Base-by-base conservation (phyloP, 2,113 vertebrate genomes). In the Pimephales promelas region DNA sequence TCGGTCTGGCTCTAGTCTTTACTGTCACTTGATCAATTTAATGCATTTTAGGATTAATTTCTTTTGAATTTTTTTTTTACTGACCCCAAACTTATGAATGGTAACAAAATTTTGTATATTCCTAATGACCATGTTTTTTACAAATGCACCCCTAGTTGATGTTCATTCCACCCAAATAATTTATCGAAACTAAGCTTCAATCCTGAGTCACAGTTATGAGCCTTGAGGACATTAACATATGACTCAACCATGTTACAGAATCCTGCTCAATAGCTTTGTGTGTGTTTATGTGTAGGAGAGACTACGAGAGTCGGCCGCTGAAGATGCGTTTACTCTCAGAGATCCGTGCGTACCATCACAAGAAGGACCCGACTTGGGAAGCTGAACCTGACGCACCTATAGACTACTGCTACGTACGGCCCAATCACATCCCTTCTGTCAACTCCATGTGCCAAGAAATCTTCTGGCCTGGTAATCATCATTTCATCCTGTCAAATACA, bases 381-480 rank as follows among this genome's bases (percentile, higher is more conserved):
- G 92, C 96, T 0, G 95, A 96, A 81, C 89, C 95, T 0, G 95
- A 95, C 1, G 94, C 96, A 13, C 94, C 98, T 70, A 90, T 99
- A 2, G 98, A 99, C 92, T 99, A 98, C 92, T 98, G 98, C 93
- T 99, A 99, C 0, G 97, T 98, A 40, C 96, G 96, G 2, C 98
- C 97, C 0, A 96, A 96, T 92, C 97, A 99, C 94, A 98, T 99
- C 88, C 97, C 97, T 31, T 97, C 97, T 0, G 96, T 98, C 91
- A 99, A 99, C 89, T 96, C 97, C 24, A 97, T 99, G 96, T 99
- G 98, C 89, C 97, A 97, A 0, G 95, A 98, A 83, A 96, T 96
- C 93, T 99, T 98, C 93, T 99, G 98, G 97, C 98, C 98, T 85
- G 98, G 97, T 99, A 93, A 92, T 88, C 84, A 13, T 26, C 13